These are phyloP conservation scores for Epinephelus coioides DNA, from an alignment of 2,797 vertebrate species.

Conservation along the genomic window DNA sequence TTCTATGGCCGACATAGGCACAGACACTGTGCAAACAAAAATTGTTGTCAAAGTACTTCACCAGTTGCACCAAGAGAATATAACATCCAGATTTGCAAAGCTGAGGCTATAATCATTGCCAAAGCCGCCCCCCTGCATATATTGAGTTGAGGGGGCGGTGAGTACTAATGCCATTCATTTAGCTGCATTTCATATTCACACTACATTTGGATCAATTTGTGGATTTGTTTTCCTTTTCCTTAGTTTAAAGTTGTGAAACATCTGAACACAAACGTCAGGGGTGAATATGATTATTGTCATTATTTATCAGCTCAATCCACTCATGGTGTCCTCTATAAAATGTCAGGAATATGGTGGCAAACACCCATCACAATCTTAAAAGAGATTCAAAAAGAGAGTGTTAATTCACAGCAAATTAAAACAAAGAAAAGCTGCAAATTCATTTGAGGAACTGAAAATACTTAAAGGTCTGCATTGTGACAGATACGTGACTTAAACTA, in stretches of 20 bases:
- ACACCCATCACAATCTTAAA: neutral
- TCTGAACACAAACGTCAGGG: neutral
- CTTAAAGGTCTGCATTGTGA: neutral
- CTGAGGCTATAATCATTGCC: neutral
- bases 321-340: too few relatives aligned
- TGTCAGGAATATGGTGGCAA: neutral
- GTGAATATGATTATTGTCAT: neutral
- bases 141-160: neutral
- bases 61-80: neutral
- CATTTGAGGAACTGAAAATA: conserved; percentile 28
- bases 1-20: neutral
- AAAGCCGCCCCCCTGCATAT: neutral
- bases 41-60: neutral
- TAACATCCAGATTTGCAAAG: neutral
- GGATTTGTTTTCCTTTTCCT: neutral
- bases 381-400: neutral
- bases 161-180: neutral
- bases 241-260: neutral
- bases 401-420: neutral
- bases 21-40: neutral
- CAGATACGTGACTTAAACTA: neutral
- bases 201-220: neutral
- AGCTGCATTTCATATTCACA: neutral
- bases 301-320: neutral
- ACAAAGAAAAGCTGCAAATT: neutral